A percentile compares a stretch with the other conserved stretches of the same genome.
Evolutionary conservation across 2,797 vertebrate genomes (phyloP).

Genomic region (Euphonia xanthogaster): DNA sequence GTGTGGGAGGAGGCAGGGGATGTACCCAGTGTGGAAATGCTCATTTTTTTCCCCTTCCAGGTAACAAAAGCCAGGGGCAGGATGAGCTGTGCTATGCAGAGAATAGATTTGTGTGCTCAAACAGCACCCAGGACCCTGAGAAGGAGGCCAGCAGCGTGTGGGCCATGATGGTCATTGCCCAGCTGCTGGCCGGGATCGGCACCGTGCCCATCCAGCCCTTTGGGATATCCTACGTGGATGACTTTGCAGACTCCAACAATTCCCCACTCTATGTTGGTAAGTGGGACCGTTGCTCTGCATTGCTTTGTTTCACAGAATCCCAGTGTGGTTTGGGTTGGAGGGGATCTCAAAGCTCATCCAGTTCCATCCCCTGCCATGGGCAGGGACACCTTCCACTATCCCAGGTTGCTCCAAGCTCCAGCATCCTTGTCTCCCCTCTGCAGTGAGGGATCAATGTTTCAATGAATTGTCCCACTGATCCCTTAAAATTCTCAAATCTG

Average conservation of each 20-base stretch:
- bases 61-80: conserved; percentile 57
- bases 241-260: conserved; percentile 88
- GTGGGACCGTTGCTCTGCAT: not conserved
- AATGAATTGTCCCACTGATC: not conserved
- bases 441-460: rapidly evolving
- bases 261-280: conserved; percentile 93
- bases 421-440: not conserved
- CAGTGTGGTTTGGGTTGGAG: not conserved
- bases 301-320: not conserved
- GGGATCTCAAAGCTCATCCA: not conserved
- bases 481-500: not conserved
- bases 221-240: conserved; percentile 95
- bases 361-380: not conserved
- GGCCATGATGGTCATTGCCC: conserved; percentile 89
- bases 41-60: conserved; percentile 19
- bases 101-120: conserved; percentile 47
- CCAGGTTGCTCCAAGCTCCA: not conserved
- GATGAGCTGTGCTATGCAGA: conserved; percentile 80
- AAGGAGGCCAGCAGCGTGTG: conserved; percentile 84
- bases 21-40: not conserved
- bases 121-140: conserved; percentile 54
- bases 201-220: conserved; percentile 97
- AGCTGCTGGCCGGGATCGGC: conserved; percentile 90
- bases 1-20: not conserved
- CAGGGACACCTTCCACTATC: not conserved